These are phyloP conservation scores for Drosophila seclusa DNA, from an alignment of 2,888 invertebrate species.

Conservation along the genomic window DNA sequence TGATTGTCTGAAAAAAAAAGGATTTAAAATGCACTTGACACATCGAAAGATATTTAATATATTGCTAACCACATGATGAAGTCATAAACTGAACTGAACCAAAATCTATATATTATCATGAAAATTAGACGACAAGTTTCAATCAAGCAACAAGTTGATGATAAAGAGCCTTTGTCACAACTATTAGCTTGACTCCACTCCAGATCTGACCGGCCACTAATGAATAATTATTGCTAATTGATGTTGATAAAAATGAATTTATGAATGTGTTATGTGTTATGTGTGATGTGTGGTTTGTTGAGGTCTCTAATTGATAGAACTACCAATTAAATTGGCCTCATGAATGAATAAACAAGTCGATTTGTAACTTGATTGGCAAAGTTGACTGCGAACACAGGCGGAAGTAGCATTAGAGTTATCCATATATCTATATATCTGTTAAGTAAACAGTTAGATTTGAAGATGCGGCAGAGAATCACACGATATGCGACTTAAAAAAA, in stretches of 20 bases:
- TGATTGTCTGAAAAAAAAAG: neutral
- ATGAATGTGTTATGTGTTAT: constrained; percentile 64
- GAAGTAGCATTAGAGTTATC: constrained; percentile 52
- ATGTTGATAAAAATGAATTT: constrained; percentile 77
- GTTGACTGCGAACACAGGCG: constrained; percentile 29
- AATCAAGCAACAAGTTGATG: constrained; percentile 33
- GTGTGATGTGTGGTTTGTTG: constrained; percentile 22
- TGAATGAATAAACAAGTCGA: constrained; percentile 63
- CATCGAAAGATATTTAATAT: neutral
- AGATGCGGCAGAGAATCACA: constrained; percentile 54
- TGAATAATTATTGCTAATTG: constrained; percentile 81
- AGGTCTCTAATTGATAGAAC: constrained; percentile 40
- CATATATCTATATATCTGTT: constrained; percentile 12
- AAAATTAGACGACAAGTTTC: neutral
- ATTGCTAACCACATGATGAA: neutral
- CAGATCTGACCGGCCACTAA: constrained; percentile 40
- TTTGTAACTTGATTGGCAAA: constrained; percentile 65
- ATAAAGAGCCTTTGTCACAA: constrained; percentile 34
- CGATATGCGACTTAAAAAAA: constrained; percentile 12
- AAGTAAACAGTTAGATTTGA: constrained; percentile 46
- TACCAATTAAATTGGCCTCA: constrained; percentile 72
- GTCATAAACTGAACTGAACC: neutral
- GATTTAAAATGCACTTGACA: neutral
- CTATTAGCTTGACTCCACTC: constrained; percentile 12
- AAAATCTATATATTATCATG: neutral